Conservation (phyloP, 1,140 invertebrate genomes). For the Sweltsa coloradensis region DNA sequence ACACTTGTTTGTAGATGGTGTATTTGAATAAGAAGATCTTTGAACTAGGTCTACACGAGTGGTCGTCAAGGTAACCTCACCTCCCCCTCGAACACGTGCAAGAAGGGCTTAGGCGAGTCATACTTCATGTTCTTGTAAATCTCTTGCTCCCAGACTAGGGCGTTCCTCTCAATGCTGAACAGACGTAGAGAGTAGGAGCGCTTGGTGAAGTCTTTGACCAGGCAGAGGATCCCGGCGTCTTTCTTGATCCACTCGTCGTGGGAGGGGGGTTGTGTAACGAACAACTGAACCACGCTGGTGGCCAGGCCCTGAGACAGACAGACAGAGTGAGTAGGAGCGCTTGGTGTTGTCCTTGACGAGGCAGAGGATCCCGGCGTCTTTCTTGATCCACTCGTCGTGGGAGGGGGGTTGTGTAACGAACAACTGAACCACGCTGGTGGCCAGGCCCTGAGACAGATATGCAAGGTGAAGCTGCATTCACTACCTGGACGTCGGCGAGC, state of each 20-base stretch:
- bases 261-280: slow-evolving; percentile 64
- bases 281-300: slow-evolving; percentile 82
- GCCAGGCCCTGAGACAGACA: slow-evolving; percentile 57
- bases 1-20: no score
- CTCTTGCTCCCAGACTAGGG: slow-evolving; percentile 86
- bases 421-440: slow-evolving; percentile 81
- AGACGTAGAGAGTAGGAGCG: slow-evolving; percentile 85
- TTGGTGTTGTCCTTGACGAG: slow-evolving; percentile 83
- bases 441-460: slow-evolving; percentile 50
- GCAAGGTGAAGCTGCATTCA: no score
- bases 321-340: slow-evolving; percentile 74
- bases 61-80: no score
- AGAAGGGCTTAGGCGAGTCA: slow-evolving; percentile 60
- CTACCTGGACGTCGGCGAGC: no score
- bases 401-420: slow-evolving; percentile 69
- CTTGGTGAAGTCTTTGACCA: slow-evolving; percentile 80
- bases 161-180: slow-evolving; percentile 64
- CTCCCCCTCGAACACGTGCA: slow-evolving; percentile 91
- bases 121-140: slow-evolving; percentile 87
- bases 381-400: slow-evolving; percentile 74
- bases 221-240: slow-evolving; percentile 78
- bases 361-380: slow-evolving; percentile 77
- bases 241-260: slow-evolving; percentile 77
- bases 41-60: no score
- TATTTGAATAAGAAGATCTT: no score